Percentiles rank a stretch among this genome's conserved stretches.
Conservation (phyloP, 2,888 invertebrate genomes). For the Glyphotaelius pellucidus region DNA sequence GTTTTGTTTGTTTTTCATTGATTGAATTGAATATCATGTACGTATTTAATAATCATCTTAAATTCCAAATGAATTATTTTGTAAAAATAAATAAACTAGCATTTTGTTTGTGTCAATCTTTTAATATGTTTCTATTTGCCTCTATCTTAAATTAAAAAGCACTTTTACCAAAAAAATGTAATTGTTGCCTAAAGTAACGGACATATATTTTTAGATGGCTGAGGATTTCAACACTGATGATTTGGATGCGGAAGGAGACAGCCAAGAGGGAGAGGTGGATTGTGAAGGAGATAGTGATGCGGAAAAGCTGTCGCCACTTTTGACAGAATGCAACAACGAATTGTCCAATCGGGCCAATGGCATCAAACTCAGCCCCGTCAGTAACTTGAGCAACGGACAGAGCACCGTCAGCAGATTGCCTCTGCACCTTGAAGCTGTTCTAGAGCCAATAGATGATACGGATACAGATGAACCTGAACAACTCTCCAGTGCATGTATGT, state of each 20-base stretch:
- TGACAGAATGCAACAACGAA: constrained; percentile 71
- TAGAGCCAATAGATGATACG: constrained; percentile 81
- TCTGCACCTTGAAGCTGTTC: constrained; percentile 74
- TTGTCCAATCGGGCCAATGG: constrained; percentile 50
- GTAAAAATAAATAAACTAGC: no score
- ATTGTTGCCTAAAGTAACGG: not conserved
- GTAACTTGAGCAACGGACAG: constrained; percentile 53
- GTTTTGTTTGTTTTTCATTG: no score
- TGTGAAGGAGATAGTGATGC: constrained; percentile 89
- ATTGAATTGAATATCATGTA: no score
- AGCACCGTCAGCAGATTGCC: constrained; percentile 67
- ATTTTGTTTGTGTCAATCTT: no score
- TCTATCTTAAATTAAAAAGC: not conserved
- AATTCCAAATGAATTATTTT: no score
- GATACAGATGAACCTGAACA: constrained; percentile 77
- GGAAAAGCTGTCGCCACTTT: constrained; percentile 87
- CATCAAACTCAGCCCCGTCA: constrained; percentile 52
- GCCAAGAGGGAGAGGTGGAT: constrained; percentile 69
- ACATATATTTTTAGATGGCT: constrained; percentile 46
- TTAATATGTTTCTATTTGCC: no score
- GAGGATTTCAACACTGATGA: constrained; percentile 65
- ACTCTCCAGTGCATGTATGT: constrained; percentile 71
- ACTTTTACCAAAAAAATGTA: not conserved
- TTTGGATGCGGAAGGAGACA: constrained; percentile 63
- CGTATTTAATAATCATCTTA: not conserved